Evolutionary conservation across 2,888 invertebrate genomes (phyloP).

Genomic region (Apocheima hispidaria): DNA sequence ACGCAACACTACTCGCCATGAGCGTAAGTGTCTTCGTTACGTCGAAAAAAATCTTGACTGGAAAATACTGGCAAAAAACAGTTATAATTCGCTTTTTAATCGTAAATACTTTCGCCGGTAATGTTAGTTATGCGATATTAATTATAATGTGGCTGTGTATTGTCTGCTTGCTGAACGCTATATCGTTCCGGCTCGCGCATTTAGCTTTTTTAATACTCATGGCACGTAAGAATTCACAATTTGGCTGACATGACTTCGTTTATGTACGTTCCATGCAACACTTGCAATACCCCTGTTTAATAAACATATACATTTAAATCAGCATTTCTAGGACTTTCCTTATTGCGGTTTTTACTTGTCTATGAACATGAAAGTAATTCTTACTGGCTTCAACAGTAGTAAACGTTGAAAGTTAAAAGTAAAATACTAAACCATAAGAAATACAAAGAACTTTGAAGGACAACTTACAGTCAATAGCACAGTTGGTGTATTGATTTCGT

Average conservation of each 20-base stretch:
- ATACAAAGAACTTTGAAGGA: too few species aligned
- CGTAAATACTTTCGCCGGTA: constrained; percentile 76
- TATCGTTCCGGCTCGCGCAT: constrained; percentile 48
- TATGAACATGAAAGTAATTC: neutral
- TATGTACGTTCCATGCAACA: constrained; percentile 40
- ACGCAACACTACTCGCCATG: constrained; percentile 73
- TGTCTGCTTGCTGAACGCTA: constrained; percentile 42
- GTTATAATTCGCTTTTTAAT: constrained; percentile 71
- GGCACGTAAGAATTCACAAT: constrained; percentile 36
- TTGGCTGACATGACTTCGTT: constrained; percentile 32
- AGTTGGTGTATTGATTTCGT: too few species aligned
- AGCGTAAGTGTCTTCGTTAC: constrained; percentile 70
- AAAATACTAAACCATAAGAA: neutral
- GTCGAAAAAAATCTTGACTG: constrained; percentile 63
- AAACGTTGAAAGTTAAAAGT: too few species aligned
- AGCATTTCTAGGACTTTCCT: constrained; percentile 20
- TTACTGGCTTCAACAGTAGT: neutral
- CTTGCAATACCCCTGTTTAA: constrained; percentile 22
- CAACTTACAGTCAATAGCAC: too few species aligned
- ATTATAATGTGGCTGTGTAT: constrained; percentile 59
- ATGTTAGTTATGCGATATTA: constrained; percentile 66
- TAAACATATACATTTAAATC: constrained; percentile 13
- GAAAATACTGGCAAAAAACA: constrained; percentile 74
- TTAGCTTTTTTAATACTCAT: constrained; percentile 42
- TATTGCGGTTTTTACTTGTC: too few species aligned